Evolutionary conservation across 2,888 invertebrate genomes (phyloP), one percentile per base, ranked within the genome.

Genomic region (Tiliacea citrago): DNA sequence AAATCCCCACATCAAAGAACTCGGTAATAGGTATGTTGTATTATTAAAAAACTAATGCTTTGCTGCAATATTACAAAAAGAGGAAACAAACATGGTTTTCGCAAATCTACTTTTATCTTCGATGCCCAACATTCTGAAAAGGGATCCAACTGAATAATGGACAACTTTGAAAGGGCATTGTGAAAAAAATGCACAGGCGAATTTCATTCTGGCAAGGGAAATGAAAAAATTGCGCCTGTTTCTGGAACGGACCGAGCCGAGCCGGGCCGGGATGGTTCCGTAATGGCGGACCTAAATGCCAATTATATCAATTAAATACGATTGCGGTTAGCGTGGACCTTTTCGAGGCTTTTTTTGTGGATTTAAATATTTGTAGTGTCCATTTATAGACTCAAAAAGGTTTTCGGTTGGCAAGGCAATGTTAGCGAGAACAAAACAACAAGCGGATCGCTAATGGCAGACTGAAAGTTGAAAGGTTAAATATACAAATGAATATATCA

Each of bases 301-400:
- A 96, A 95, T 95, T 95, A 95, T 92, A 93, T 92, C 95, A 95
- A 95, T 95, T 95, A 95, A 95, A 95, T 93, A 94, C 91, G 93
- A 91, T 91, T 91, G 91, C 91, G 87, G 87, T 86, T 58, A 81
- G 72, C 83, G 83, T 77, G 63, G 80, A 78, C 86, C 79, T 79
- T 79, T 82, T 80, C 75, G 77, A 85, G 85, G 82, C 82, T 84
- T 90, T 90, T n/a, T 88, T 87, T 90, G 87, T 86, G 86, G 77
- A 73, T 71, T 79, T 75, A 67, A 72, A 79, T 84, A 82, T 87
- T 79, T 83, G 84, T 76, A 82, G 76, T 73, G 60, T 70, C 75
- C 73, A 77, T 75, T 76, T 84, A 66, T 72, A 77, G 75, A 70
- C 67, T 76, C 66, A 69, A 67, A 75, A 82, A 79, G 68, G 76